phyloP scores from a whole-genome alignment of 2,797 vertebrate genomes.

The Tenualosa thibaudeaui region DNA sequence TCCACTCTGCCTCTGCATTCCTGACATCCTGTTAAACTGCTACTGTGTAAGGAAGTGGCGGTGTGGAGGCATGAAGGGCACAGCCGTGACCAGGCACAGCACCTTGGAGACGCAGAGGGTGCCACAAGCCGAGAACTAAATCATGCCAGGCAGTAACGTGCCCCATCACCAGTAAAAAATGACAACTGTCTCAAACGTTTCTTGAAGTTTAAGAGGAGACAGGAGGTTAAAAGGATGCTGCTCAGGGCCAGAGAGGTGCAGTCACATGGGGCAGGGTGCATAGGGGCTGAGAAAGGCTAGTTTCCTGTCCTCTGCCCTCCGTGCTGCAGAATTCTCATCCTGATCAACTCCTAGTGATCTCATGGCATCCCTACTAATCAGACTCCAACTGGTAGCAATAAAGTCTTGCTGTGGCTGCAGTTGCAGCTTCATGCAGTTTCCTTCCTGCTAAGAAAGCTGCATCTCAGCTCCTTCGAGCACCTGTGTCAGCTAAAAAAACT shows the following conservation, averaged over 20 bases:
- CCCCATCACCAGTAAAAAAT: no score
- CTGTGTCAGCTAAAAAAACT: not conserved
- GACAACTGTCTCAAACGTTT: no score
- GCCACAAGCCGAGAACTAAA: no score
- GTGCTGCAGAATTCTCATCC: not conserved
- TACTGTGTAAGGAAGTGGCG: not conserved
- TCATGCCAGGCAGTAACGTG: no score
- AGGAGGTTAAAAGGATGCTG: no score
- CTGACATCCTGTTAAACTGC: not conserved
- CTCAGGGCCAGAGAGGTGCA: no score
- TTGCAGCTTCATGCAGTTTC: not conserved
- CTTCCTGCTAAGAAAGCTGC: slow-evolving; percentile 4
- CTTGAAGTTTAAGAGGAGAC: no score
- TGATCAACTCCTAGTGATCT: not conserved
- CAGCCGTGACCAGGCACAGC: no score
- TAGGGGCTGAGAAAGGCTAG: not conserved
- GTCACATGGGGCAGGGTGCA: no score
- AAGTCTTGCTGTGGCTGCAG: not conserved
- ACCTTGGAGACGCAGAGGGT: no score
- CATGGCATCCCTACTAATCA: not conserved
- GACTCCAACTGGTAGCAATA: not conserved
- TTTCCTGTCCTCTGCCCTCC: not conserved
- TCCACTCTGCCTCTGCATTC: not conserved
- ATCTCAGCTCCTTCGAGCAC: not conserved
- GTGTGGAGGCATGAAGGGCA: no score